phyloP scores from a whole-genome alignment of 2,113 vertebrate genomes.

The Athene noctua region DNA sequence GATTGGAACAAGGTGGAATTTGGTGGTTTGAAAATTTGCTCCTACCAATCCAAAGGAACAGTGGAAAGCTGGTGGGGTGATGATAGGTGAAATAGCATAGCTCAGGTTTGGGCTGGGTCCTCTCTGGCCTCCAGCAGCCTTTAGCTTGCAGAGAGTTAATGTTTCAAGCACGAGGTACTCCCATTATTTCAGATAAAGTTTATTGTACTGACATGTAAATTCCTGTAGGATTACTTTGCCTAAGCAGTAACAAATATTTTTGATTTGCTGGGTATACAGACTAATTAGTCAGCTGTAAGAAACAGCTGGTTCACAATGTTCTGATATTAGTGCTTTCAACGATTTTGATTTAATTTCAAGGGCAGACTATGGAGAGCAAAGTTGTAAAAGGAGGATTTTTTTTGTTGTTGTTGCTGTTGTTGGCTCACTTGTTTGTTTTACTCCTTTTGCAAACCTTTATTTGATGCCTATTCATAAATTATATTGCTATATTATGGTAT shows the following conservation, averaged over 20 bases:
- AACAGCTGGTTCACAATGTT: slow-evolving; percentile 63
- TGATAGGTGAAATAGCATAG: background rate
- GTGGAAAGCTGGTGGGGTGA: background rate
- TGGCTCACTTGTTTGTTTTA: slow-evolving; percentile 52
- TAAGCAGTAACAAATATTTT: slow-evolving; percentile 50
- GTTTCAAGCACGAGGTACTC: background rate
- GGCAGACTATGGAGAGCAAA: slow-evolving; percentile 37
- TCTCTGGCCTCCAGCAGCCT: background rate
- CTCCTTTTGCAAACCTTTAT: slow-evolving; percentile 63
- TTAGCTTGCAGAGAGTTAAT: background rate
- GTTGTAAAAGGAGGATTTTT: background rate
- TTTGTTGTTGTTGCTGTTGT: background rate
- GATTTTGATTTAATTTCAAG: slow-evolving; percentile 60
- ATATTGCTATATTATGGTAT: slow-evolving; percentile 39
- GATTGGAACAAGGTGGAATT: background rate
- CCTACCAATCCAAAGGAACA: background rate
- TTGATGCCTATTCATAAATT: slow-evolving; percentile 68
- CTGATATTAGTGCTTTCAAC: slow-evolving; percentile 32
- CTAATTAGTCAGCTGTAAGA: slow-evolving; percentile 63
- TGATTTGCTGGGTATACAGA: slow-evolving; percentile 45
- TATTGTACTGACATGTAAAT: background rate
- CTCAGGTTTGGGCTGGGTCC: background rate
- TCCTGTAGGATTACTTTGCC: background rate
- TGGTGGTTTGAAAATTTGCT: background rate
- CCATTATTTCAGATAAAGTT: background rate